A percentile compares a stretch with the other conserved stretches of the same genome.
phyloP scores from a whole-genome alignment of 2,888 invertebrate genomes.

The Ephialtes manifestator region DNA sequence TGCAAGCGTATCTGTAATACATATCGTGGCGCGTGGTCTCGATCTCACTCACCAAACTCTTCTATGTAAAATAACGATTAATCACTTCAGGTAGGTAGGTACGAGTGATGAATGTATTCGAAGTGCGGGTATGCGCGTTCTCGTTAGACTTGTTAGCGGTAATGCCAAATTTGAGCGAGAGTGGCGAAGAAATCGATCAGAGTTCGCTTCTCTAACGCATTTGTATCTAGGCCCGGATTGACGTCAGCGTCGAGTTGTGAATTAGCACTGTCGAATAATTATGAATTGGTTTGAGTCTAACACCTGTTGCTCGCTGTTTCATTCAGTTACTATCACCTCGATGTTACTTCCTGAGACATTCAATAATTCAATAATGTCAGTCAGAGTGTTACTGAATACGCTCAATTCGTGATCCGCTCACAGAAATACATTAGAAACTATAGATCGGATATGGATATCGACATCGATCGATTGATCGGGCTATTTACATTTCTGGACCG shows the following conservation, averaged over 20 bases:
- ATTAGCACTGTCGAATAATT: constrained; percentile 35
- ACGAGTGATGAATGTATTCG: constrained; percentile 61
- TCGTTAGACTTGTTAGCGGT: constrained; percentile 60
- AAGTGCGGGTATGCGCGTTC: constrained; percentile 61
- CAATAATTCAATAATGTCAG: constrained; percentile 28
- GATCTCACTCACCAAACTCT: constrained; percentile 56
- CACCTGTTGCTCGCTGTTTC: constrained; percentile 50
- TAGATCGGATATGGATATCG: neutral
- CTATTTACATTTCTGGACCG: neutral
- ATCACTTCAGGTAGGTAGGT: constrained; percentile 43
- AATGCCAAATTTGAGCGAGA: constrained; percentile 63
- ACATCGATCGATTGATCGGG: neutral
- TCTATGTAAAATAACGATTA: constrained; percentile 47
- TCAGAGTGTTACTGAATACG: neutral
- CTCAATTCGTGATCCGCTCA: neutral
- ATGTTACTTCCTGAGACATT: constrained; percentile 19
- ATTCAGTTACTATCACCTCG: constrained; percentile 17
- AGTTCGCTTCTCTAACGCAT: constrained; percentile 40
- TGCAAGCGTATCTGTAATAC: constrained; percentile 39
- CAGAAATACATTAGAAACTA: constrained; percentile 35
- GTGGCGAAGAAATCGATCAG: constrained; percentile 68
- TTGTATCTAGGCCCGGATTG: constrained; percentile 49
- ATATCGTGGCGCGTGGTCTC: constrained; percentile 39
- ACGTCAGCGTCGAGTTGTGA: constrained; percentile 67
- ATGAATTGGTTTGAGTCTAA: constrained; percentile 14